Conservation (phyloP, 2,888 invertebrate species). For the Sinelater perroti region DNA sequence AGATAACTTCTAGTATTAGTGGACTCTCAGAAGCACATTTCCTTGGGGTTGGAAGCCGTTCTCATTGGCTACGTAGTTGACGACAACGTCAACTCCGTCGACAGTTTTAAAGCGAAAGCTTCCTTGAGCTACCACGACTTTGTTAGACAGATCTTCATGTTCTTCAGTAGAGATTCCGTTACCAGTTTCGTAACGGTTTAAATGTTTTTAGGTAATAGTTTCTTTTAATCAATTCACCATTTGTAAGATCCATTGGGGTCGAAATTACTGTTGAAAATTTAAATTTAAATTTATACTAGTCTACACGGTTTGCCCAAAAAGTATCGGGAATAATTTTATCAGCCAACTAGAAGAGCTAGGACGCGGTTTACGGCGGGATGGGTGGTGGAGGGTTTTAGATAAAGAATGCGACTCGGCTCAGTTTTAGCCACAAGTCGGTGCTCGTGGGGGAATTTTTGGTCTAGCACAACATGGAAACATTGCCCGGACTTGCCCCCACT, state of each 20-base stretch:
- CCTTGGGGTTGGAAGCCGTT: constrained; percentile 73
- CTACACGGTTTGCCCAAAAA: too few relatives aligned
- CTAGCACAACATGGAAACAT: too few relatives aligned
- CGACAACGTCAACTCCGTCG: constrained; percentile 67
- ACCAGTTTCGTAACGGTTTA: constrained; percentile 67
- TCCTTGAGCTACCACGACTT: constrained; percentile 61
- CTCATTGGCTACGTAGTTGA: constrained; percentile 73
- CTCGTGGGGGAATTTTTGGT: too few relatives aligned
- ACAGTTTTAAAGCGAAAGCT: constrained; percentile 66
- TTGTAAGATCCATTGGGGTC: constrained; percentile 71
- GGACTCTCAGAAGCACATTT: constrained; percentile 66
- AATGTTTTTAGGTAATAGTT: not conserved
- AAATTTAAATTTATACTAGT: too few relatives aligned
- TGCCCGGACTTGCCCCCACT: too few relatives aligned
- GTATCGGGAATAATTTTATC: too few relatives aligned
- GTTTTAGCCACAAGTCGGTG: too few relatives aligned
- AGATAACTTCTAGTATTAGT: constrained; percentile 73
- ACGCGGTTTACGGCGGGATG: too few relatives aligned
- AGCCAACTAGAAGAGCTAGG: too few relatives aligned
- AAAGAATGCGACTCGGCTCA: too few relatives aligned
- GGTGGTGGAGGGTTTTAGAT: too few relatives aligned
- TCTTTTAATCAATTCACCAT: constrained; percentile 59
- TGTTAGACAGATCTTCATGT: constrained; percentile 62
- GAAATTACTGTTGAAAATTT: too few relatives aligned
- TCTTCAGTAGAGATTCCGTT: constrained; percentile 71